phyloP scores from a whole-genome alignment of 2,113 vertebrate species.

The Platysteira castanea region DNA sequence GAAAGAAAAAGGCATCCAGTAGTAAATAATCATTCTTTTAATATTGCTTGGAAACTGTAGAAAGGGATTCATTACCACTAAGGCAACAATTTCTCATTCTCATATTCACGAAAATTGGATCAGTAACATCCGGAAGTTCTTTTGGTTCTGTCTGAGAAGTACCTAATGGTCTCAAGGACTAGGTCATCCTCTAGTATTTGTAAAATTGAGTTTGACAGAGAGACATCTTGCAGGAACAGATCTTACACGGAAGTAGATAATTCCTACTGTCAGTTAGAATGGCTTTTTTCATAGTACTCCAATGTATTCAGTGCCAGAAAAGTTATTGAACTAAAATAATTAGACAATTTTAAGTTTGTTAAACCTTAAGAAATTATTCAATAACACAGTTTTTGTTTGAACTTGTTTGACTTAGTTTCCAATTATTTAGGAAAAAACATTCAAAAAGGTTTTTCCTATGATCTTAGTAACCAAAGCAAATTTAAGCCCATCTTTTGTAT shows the following conservation, averaged over 20 bases:
- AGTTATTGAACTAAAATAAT: background rate
- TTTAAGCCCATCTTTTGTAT: background rate
- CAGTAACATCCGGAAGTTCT: constrained; percentile 1
- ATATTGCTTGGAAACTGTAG: background rate
- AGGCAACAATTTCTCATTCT: background rate
- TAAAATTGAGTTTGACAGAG: constrained; percentile 3
- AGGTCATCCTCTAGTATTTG: background rate
- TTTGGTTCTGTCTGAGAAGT: background rate
- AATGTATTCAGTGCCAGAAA: background rate
- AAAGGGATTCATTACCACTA: background rate
- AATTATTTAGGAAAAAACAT: background rate
- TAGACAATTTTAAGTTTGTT: background rate
- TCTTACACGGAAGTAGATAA: constrained; percentile 1
- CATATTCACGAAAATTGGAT: background rate
- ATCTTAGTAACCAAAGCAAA: background rate
- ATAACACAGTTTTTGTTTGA: background rate
- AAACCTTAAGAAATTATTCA: background rate
- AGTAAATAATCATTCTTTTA: background rate
- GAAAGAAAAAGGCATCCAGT: background rate
- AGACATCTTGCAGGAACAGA: background rate
- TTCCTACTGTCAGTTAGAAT: background rate
- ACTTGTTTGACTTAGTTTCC: background rate
- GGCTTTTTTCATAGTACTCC: background rate
- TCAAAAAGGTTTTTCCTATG: background rate
- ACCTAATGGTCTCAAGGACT: background rate